Evolutionary conservation across 2,888 invertebrate species (phyloP).

Genomic region (Tipula vernalis): DNA sequence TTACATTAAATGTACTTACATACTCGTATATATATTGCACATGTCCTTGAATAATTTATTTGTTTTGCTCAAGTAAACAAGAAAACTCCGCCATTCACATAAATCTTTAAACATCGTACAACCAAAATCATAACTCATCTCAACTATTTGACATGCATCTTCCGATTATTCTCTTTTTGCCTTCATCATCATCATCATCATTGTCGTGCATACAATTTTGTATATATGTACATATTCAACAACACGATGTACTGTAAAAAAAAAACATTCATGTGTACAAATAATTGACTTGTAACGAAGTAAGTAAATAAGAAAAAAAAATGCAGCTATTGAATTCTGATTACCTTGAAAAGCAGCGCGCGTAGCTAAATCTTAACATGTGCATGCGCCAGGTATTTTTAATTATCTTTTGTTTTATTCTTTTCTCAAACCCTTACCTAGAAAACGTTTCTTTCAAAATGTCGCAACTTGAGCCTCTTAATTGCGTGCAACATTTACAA

Average conservation of each 20-base stretch:
- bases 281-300: not conserved
- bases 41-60: not conserved
- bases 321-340: not conserved
- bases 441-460: not conserved
- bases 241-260: not conserved
- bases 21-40: too few relatives aligned
- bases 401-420: not conserved
- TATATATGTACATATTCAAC: not conserved
- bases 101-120: not conserved
- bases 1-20: not conserved
- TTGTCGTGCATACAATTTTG: not conserved
- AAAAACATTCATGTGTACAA: not conserved
- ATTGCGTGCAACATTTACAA: not conserved
- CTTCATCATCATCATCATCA: not conserved
- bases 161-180: not conserved
- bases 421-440: not conserved
- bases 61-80: not conserved
- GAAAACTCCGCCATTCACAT: not conserved
- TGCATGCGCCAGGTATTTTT: not conserved
- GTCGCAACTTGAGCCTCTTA: not conserved
- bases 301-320: not conserved
- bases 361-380: not conserved
- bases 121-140: not conserved
- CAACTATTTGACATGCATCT: not conserved
- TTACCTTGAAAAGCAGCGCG: not conserved